Evolutionary conservation across 2,888 invertebrate genomes (phyloP).

Genomic region (Calliphora vomitoria): DNA sequence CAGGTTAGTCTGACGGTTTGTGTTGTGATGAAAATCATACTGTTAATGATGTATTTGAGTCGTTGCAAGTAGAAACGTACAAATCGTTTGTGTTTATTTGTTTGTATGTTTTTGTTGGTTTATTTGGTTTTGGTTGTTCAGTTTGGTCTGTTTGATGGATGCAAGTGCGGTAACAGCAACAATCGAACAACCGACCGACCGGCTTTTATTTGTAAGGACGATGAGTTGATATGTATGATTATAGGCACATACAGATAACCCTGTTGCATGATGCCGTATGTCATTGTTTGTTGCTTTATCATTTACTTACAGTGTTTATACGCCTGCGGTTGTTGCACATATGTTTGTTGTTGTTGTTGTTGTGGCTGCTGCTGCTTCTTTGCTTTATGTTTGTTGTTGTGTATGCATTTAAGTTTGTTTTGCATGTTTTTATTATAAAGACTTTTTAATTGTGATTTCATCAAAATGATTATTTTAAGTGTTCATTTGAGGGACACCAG

Average conservation of each 20-base stretch:
- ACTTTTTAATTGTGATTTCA: constrained; percentile 68
- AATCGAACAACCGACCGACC: not conserved
- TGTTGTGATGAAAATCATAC: constrained; percentile 58
- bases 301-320: constrained; percentile 59
- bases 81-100: constrained; percentile 45
- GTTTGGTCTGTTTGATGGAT: constrained; percentile 61
- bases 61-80: constrained; percentile 1
- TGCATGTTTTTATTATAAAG: constrained; percentile 41
- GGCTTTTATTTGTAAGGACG: constrained; percentile 47
- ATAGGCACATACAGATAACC: constrained; percentile 42
- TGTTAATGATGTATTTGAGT: constrained; percentile 64
- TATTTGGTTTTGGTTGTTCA: constrained; percentile 39
- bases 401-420: constrained; percentile 14
- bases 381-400: constrained; percentile 6
- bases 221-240: not conserved
- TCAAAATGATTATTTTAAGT: constrained; percentile 63
- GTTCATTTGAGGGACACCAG: constrained; percentile 46
- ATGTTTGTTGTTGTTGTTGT: not conserved
- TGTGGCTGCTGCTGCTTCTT: constrained; percentile 2
- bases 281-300: constrained; percentile 44
- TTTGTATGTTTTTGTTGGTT: constrained; percentile 34
- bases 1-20: not conserved
- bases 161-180: constrained; percentile 55
- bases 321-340: constrained; percentile 57
- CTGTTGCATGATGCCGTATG: constrained; percentile 57